Base-by-base conservation (phyloP, 2,113 vertebrate species). In the Tetrao urogallus region DNA sequence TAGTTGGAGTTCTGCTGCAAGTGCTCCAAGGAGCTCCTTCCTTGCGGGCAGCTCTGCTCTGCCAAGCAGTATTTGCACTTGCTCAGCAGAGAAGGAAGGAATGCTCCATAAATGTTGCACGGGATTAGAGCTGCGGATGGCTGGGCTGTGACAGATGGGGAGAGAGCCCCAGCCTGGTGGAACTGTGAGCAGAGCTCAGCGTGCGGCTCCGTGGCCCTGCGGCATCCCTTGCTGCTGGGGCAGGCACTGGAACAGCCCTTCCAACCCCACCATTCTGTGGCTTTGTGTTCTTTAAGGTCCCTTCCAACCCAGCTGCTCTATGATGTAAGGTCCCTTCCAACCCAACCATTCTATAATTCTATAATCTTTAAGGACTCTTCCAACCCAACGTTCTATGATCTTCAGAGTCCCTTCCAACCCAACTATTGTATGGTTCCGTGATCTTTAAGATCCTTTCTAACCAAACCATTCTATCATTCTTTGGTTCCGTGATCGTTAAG, bases 11-110 rank as follows among this genome's bases (percentile, higher is more conserved):
- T 34, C 93, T 81, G 50, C 64, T 9, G 79, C 57, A 27, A 48
- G 79, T 54, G 93, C 91, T 90, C 63, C 2, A 8, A 95, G 91
- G 64, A 93, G 22, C 94, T 79, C 89, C 70, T 72, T 92, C 89
- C 95, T 92, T n/a, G 75, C 20, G 91, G 88, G 87, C 30, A 92
- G 75, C 1, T 83, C 93, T 80, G 57, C 88, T 25, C 8, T 92
- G 95, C 96, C 96, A 94, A 91, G 16, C 3, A 10, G 47, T 81
- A n/a, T 92, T 97, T 96, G 94, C 94, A 91, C 95, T 94, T 94
- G 91, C 88, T 92, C 47, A 4, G 94, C 77, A 94, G 47, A 89
- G 85, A 56, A 57, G 91, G 89, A 24, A 94, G 88, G 95, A 96
- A 94, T 90, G 93, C 82, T 60, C 88, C 79, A 69, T 91, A 90